Conservation (phyloP, 2,888 invertebrate genomes). For the Machimus rusticus region DNA sequence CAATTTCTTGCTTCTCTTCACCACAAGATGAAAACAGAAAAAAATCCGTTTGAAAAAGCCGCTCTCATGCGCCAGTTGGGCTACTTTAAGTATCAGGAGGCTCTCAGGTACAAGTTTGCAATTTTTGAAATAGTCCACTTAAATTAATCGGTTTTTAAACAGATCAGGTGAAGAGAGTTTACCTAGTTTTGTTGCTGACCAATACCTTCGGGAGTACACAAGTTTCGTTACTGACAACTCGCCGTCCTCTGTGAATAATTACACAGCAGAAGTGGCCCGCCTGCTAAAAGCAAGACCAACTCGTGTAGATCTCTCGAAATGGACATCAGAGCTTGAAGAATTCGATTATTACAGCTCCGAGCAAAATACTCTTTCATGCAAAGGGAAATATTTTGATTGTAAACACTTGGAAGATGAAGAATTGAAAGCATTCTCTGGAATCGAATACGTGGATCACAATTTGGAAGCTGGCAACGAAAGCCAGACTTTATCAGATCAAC, state of each 20-base stretch:
- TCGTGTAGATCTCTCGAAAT: not conserved
- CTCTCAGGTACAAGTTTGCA: not conserved
- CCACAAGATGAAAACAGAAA: not conserved
- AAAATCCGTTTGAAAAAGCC: not conserved
- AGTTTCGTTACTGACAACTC: not conserved
- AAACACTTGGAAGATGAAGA: conserved; percentile 9
- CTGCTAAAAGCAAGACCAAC: not conserved
- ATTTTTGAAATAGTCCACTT: not conserved
- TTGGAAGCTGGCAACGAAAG: not conserved
- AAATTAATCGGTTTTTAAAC: not conserved
- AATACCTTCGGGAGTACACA: conserved; percentile 2
- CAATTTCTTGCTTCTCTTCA: not conserved
- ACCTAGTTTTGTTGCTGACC: not conserved
- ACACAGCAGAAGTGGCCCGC: not conserved
- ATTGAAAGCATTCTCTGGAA: not conserved
- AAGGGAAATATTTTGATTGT: conserved; percentile 20
- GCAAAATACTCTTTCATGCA: not conserved
- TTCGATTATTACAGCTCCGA: not conserved
- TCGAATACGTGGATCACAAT: not conserved
- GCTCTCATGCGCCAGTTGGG: conserved; percentile 18
- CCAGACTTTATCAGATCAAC: not conserved
- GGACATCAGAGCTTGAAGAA: not conserved
- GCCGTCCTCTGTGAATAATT: not conserved
- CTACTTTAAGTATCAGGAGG: not conserved
- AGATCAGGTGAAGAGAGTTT: not conserved